phyloP scores from a whole-genome alignment of 2,797 vertebrate species.

The Dendrocincla fuliginosa region DNA sequence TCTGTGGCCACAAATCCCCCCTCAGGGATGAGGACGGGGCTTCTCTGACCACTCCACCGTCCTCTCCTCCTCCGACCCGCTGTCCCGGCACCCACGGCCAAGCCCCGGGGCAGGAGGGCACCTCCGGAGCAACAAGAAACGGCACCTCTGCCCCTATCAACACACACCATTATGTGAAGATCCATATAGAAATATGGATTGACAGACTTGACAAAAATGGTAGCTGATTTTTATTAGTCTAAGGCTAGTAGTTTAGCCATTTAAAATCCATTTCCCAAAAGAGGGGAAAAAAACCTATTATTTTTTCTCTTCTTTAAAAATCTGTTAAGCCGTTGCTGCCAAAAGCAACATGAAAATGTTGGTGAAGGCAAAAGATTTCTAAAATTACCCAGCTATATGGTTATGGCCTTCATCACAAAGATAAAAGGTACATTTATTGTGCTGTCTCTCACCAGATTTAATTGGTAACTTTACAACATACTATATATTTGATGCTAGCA shows the following conservation, averaged over 20 bases:
- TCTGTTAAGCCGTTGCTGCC: conserved; percentile 77
- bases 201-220: conserved; percentile 76
- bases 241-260: conserved; percentile 84
- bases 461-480: conserved; percentile 79
- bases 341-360: conserved; percentile 79
- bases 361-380: conserved; percentile 81
- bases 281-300: conserved; percentile 77
- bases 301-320: conserved; percentile 80
- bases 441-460: conserved; percentile 81
- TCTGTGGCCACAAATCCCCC: not conserved
- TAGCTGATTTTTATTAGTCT: conserved; percentile 79
- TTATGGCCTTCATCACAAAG: conserved; percentile 78
- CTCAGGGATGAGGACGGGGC: not conserved
- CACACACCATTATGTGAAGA: conserved; percentile 71
- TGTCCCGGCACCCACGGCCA: not conserved
- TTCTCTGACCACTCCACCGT: not conserved
- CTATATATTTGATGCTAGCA: conserved; percentile 78
- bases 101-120: conserved; percentile 31
- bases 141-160: conserved; percentile 68
- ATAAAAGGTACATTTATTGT: conserved; percentile 85
- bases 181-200: conserved; percentile 75
- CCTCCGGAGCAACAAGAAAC: conserved; percentile 48
- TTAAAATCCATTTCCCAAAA: conserved; percentile 82
- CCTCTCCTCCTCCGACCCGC: not conserved
- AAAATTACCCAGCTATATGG: conserved; percentile 76